Evolutionary conservation across 53 echinoderm and acorn worm species (phyloP).

Genomic region (Glandiceps talaboti): DNA sequence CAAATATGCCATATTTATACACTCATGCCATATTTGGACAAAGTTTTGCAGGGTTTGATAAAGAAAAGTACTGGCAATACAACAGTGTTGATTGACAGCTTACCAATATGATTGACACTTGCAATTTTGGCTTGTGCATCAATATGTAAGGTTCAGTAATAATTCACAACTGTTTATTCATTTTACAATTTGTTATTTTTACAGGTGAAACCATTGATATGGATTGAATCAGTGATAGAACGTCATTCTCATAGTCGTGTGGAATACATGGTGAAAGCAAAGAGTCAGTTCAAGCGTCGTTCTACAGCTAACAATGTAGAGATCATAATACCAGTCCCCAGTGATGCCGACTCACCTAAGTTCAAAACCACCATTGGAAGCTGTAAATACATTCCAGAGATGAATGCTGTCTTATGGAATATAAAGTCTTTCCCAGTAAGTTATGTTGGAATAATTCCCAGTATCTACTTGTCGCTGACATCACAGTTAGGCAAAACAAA

Average conservation of each 20-base stretch:
- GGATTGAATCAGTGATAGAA: slow-evolving; percentile 99
- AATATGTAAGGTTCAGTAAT: too few species aligned
- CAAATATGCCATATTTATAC: too few species aligned
- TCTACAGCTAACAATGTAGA: slow-evolving; percentile 99
- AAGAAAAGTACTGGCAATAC: too few species aligned
- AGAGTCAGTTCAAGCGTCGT: slow-evolving; percentile 93
- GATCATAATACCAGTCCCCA: slow-evolving; percentile 89
- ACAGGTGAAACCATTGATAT: slow-evolving; percentile 95
- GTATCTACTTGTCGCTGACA: too few species aligned
- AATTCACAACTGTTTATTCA: too few species aligned
- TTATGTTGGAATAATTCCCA: too few species aligned
- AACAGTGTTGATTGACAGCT: too few species aligned
- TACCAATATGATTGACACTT: too few species aligned
- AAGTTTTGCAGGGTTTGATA: too few species aligned
- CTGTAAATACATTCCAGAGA: slow-evolving; percentile 84
- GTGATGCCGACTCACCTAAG: slow-evolving; percentile 95
- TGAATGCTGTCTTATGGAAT: slow-evolving; percentile 71
- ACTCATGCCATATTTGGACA: too few species aligned
- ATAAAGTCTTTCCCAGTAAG: slow-evolving; percentile 98
- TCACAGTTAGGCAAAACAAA: too few species aligned
- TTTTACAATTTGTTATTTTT: neutral
- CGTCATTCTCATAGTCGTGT: slow-evolving; percentile 92
- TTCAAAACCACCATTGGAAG: slow-evolving; percentile 95
- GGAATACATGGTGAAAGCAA: slow-evolving; percentile 99
- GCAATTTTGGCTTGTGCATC: too few species aligned